Conservation (phyloP, 2,113 vertebrate genomes). For the Limnothrissa miodon region DNA sequence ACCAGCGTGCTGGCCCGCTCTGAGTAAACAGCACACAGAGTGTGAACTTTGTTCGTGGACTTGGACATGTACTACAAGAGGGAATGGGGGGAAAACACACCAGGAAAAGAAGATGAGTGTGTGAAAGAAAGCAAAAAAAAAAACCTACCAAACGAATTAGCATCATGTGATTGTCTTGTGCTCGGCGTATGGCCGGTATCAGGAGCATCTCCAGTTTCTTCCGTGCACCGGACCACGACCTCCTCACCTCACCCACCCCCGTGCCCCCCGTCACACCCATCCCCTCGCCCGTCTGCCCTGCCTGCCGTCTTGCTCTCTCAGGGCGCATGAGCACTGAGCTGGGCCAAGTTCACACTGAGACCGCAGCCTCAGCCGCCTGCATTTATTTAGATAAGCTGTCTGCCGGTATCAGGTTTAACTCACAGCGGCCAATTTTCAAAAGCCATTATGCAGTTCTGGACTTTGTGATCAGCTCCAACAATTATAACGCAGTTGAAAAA, state of each 20-base stretch:
- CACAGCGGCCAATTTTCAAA: constrained; percentile 58
- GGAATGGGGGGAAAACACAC: not conserved
- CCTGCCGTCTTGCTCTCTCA: constrained; percentile 18
- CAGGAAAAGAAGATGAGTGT: not conserved
- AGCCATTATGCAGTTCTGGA: constrained; percentile 52
- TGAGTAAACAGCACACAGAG: constrained; percentile 41
- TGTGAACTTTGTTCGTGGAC: constrained; percentile 48
- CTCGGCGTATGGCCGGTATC: constrained; percentile 25
- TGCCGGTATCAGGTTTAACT: constrained; percentile 40
- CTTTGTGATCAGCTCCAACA: constrained; percentile 73
- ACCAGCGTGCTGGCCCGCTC: not conserved
- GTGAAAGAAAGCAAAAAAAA: not conserved
- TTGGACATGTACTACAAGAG: constrained; percentile 21
- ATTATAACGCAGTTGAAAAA: constrained; percentile 62
- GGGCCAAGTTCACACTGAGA: not conserved
- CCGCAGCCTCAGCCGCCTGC: constrained; percentile 15
- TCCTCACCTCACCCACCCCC: not conserved
- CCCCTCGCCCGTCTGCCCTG: not conserved
- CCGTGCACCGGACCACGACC: not conserved
- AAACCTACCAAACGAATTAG: constrained; percentile 31
- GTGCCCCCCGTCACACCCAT: not conserved
- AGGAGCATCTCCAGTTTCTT: not conserved
- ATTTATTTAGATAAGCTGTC: constrained; percentile 43
- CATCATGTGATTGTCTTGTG: constrained; percentile 48
- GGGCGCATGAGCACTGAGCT: not conserved